Conservation (phyloP, 2,113 vertebrate genomes). For the Siniperca knerii region DNA sequence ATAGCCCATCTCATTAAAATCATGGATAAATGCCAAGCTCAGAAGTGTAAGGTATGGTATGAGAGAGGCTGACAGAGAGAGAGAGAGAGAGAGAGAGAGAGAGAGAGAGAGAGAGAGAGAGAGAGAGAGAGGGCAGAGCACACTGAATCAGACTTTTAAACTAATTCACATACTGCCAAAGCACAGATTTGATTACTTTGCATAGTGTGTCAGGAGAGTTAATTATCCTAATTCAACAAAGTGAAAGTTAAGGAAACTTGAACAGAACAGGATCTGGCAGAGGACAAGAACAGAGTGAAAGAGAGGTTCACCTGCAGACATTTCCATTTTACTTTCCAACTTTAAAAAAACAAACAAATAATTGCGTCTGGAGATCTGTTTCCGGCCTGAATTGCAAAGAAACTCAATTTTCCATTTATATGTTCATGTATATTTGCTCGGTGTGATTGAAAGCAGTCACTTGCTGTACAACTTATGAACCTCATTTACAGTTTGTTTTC, state of each 20-base stretch:
- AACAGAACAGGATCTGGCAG: conserved; percentile 62
- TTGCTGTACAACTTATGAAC: neutral
- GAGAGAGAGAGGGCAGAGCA: neutral
- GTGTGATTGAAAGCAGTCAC: neutral
- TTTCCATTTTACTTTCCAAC: conserved; percentile 32
- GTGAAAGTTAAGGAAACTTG: conserved; percentile 69
- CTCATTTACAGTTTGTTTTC: conserved; percentile 16
- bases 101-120: neutral
- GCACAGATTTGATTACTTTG: conserved; percentile 69
- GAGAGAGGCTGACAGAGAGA: conserved; percentile 8
- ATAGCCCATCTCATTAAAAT: conserved; percentile 74
- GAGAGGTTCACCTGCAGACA: conserved; percentile 18
- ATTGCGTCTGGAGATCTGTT: conserved; percentile 1
- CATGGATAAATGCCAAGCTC: conserved; percentile 66
- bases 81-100: neutral
- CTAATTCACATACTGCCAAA: conserved; percentile 66
- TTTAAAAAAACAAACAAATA: neutral
- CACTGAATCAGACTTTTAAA: conserved; percentile 66
- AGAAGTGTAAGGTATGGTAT: conserved; percentile 17
- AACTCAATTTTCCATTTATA: conserved; percentile 14
- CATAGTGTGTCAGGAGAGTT: conserved; percentile 76
- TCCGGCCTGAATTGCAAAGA: conserved; percentile 23
- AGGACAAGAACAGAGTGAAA: conserved; percentile 56
- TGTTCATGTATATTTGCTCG: neutral
- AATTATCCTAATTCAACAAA: conserved; percentile 79